phyloP scores from a whole-genome alignment of 64 coral and sea anemone species.

The Pachyseris speciosa region DNA sequence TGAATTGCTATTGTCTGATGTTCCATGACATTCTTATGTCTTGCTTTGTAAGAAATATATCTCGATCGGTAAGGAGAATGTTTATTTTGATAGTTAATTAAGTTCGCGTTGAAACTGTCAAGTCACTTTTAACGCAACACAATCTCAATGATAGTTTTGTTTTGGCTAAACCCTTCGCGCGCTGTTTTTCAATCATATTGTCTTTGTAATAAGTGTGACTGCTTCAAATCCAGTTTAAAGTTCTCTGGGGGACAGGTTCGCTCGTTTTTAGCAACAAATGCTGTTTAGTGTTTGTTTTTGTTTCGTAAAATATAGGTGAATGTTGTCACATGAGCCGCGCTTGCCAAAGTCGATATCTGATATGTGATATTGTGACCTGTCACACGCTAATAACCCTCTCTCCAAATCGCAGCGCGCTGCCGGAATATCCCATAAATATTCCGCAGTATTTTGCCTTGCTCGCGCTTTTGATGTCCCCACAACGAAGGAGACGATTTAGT shows the following conservation, averaged over 20 bases:
- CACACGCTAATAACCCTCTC: background rate
- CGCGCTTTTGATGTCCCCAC: conserved; percentile 17
- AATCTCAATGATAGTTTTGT: background rate
- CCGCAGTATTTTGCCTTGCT: background rate
- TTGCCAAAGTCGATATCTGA: background rate
- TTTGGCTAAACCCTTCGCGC: background rate
- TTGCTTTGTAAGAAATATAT: background rate
- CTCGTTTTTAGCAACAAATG: background rate
- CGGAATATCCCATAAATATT: conserved; percentile 12
- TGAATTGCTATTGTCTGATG: background rate
- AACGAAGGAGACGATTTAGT: conserved; percentile 37
- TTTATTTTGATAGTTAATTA: background rate
- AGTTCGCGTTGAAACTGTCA: background rate
- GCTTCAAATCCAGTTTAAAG: background rate
- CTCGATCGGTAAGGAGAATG: background rate
- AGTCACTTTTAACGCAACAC: background rate
- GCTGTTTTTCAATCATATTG: background rate
- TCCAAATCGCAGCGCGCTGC: background rate
- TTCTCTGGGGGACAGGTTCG: background rate
- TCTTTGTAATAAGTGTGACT: background rate
- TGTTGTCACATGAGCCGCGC: conserved; percentile 7
- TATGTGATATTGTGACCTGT: background rate
- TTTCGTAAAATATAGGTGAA: conserved; percentile 5
- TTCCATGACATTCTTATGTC: background rate
- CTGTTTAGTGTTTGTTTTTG: background rate